phyloP scores from a whole-genome alignment of 2,888 invertebrate species.

The Noctua comes region DNA sequence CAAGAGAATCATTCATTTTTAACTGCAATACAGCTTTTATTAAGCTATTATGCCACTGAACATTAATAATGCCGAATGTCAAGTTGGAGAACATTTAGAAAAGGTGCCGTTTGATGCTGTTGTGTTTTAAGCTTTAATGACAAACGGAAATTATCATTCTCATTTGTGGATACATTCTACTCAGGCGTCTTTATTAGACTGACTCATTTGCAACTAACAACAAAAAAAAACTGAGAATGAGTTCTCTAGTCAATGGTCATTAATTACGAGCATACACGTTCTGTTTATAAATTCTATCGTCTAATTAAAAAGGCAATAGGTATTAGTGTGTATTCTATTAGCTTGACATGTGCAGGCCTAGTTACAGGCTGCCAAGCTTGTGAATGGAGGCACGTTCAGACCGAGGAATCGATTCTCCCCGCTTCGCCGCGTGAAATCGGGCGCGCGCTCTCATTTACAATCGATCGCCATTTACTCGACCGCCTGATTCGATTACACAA shows the following conservation, averaged over 20 bases:
- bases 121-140: conserved; percentile 18
- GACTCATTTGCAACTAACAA: conserved; percentile 27
- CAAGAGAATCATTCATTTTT: conserved; percentile 82
- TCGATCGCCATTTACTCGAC: conserved; percentile 81
- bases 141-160: background rate
- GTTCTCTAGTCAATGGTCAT: conserved; percentile 32
- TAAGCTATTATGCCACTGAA: conserved; percentile 74
- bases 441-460: conserved; percentile 81
- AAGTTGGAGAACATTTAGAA: conserved; percentile 21
- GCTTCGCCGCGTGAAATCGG: conserved; percentile 87
- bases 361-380: conserved; percentile 72
- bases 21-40: conserved; percentile 75
- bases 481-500: conserved; percentile 83
- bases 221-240: conserved; percentile 42
- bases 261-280: conserved; percentile 41
- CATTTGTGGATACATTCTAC: conserved; percentile 7
- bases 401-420: conserved; percentile 85
- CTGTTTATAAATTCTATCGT: conserved; percentile 34
- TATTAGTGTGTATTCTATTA: conserved; percentile 54
- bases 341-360: conserved; percentile 56
- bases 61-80: conserved; percentile 64
- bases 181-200: conserved; percentile 24
- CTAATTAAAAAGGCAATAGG: conserved; percentile 53
- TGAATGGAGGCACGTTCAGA: conserved; percentile 78
- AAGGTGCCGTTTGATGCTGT: conserved; percentile 13